Evolutionary conservation across 2,888 invertebrate genomes (phyloP).

Genomic region (Hololepta plana): DNA sequence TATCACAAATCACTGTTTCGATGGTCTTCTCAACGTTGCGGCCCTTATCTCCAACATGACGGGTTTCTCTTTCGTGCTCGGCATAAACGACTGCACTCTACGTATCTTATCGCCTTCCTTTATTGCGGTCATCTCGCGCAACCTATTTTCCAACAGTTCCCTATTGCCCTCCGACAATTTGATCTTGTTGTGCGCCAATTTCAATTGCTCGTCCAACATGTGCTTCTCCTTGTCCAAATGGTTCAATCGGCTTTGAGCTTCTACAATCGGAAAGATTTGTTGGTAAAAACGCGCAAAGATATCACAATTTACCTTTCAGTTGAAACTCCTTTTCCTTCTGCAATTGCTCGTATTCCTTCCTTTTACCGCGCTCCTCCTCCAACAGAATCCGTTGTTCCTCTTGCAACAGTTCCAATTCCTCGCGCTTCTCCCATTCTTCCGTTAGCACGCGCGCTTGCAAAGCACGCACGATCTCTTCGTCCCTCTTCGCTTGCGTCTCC

Average conservation of each 20-base stretch:
- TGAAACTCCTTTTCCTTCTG: conserved; percentile 54
- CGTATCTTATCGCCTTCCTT: conserved; percentile 41
- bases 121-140: conserved; percentile 35
- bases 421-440: conserved; percentile 71
- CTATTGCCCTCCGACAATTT: conserved; percentile 44
- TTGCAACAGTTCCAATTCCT: conserved; percentile 63
- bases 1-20: conserved; percentile 9
- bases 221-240: conserved; percentile 54
- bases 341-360: conserved; percentile 52
- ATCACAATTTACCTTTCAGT: conserved; percentile 37
- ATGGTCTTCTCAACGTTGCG: conserved; percentile 18
- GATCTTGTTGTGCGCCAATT: conserved; percentile 49
- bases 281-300: too few species aligned
- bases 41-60: conserved; percentile 25
- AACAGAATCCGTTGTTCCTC: conserved; percentile 55
- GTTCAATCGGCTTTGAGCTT: conserved; percentile 49
- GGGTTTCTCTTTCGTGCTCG: conserved; percentile 39
- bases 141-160: conserved; percentile 35
- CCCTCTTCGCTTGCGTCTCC: conserved; percentile 67
- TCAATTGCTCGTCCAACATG: conserved; percentile 49
- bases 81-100: conserved; percentile 50
- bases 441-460: conserved; percentile 54
- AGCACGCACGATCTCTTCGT: conserved; percentile 63
- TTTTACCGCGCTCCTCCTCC: conserved; percentile 55
- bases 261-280: too few species aligned